phyloP scores from a whole-genome alignment of 2,888 invertebrate species.

The Polyommatus iphigenia region DNA sequence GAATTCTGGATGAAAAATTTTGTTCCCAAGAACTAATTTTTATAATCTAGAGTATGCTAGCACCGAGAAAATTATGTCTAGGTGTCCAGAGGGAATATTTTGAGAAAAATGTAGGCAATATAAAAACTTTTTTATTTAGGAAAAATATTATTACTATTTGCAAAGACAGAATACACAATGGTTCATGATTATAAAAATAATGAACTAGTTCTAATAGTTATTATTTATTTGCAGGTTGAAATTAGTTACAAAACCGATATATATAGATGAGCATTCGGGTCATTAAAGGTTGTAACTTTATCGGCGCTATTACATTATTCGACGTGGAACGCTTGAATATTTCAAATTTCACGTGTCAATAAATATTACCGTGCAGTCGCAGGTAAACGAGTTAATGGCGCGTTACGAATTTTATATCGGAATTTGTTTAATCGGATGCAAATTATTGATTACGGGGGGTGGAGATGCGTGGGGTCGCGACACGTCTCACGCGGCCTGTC shows the following conservation, averaged over 20 bases:
- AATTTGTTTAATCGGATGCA: slow-evolving; percentile 38
- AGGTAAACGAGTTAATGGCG: slow-evolving; percentile 43
- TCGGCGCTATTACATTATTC: slow-evolving; percentile 4
- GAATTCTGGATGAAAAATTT: background rate
- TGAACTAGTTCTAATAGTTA: background rate
- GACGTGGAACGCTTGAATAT: slow-evolving; percentile 17
- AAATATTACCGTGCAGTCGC: slow-evolving; percentile 38
- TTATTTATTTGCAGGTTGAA: background rate
- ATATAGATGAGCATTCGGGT: background rate
- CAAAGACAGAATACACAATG: background rate
- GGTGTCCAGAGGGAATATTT: background rate
- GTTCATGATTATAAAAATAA: too few relatives aligned
- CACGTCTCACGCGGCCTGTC: slow-evolving; percentile 58
- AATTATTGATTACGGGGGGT: slow-evolving; percentile 33
- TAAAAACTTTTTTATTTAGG: background rate
- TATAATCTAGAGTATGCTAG: background rate
- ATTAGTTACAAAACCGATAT: background rate
- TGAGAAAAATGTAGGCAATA: background rate
- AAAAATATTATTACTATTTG: background rate
- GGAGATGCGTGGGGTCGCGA: slow-evolving; percentile 24
- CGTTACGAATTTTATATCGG: slow-evolving; percentile 41
- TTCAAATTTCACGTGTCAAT: slow-evolving; percentile 38
- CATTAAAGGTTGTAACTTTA: background rate
- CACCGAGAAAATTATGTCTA: background rate
- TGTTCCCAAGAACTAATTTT: background rate